Evolutionary conservation across 2,888 invertebrate species (phyloP), one percentile per base, ranked within the genome.

Genomic region (Baronia brevicornis): DNA sequence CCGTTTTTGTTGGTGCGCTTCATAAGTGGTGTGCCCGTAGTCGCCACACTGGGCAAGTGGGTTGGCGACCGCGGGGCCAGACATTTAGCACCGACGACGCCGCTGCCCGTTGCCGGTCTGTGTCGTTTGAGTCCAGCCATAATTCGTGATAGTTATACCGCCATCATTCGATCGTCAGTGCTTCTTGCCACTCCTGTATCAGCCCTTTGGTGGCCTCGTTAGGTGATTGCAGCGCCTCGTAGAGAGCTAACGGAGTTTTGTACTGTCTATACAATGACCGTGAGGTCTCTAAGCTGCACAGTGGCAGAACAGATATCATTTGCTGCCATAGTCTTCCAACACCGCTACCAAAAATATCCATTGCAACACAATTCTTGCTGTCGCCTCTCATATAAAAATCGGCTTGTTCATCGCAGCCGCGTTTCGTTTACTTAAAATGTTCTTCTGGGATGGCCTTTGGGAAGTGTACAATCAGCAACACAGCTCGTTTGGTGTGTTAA

Each of bases 391-490:
- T 88, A 60, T 89, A 94, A 80, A 93, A 93, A 26, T 89, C 88
- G 0, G 89, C 86, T 38, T 87, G 77, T 3, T 86, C 82, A 15
- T 87, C 80, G 19, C 77, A 67, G 5, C 84, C 72, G 3, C 85
- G 72, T 39, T 87, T 85, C 18, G 88, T 85, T 42, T 80, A 69
- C 46, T 90, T 91, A 48, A 43, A 73, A 62, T 27, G 65, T 73
- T 90, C 91, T 94, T 94, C 92, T 0, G 94, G 93, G 11, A 96
- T 86, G 0, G 95, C 88, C 71, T 94, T 96, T 0, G 93, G 91
- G 51, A 89, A 90, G 38, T 92, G 90, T 1, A 84, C 67, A 2
- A 96, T 68, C 15, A 90, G 66, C 0, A 84, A 54, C 0, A 88
- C 88, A 96, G 58, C 22, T 94, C 92, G 22, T 85, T 82, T 0